phyloP scores from a whole-genome alignment of 2,888 invertebrate genomes.

The Drosophila paracracens region DNA sequence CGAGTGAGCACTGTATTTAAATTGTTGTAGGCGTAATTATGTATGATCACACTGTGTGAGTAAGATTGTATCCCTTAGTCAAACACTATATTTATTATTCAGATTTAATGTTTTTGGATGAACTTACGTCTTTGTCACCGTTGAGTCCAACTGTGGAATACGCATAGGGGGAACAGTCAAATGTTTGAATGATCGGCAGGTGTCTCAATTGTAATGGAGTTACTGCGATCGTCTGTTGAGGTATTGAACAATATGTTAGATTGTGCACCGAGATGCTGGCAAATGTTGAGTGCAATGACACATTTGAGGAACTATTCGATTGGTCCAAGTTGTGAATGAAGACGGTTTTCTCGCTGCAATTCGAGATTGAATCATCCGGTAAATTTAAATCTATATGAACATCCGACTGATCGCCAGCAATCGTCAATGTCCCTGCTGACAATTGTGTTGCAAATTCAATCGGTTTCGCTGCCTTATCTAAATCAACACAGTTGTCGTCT shows the following conservation, averaged over 20 bases:
- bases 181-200: constrained; percentile 79
- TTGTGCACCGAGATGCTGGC: constrained; percentile 30
- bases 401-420: constrained; percentile 13
- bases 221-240: constrained; percentile 13
- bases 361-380: constrained; percentile 60
- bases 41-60: not conserved
- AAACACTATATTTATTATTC: not conserved
- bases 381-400: constrained; percentile 48
- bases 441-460: constrained; percentile 10
- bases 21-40: not conserved
- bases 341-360: constrained; percentile 70
- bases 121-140: constrained; percentile 78
- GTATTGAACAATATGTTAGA: constrained; percentile 28
- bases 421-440: constrained; percentile 13
- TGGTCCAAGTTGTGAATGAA: constrained; percentile 62
- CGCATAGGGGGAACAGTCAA: constrained; percentile 75
- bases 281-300: constrained; percentile 52
- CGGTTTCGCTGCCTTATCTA: not conserved
- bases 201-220: constrained; percentile 64
- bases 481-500: constrained; percentile 1
- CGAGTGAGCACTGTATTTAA: not conserved
- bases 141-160: constrained; percentile 49
- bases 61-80: not conserved
- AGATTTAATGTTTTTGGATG: not conserved
- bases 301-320: constrained; percentile 56